These are phyloP conservation scores for Gymnarchus niloticus DNA, from an alignment of 2,113 vertebrate genomes.

Conservation along the genomic window DNA sequence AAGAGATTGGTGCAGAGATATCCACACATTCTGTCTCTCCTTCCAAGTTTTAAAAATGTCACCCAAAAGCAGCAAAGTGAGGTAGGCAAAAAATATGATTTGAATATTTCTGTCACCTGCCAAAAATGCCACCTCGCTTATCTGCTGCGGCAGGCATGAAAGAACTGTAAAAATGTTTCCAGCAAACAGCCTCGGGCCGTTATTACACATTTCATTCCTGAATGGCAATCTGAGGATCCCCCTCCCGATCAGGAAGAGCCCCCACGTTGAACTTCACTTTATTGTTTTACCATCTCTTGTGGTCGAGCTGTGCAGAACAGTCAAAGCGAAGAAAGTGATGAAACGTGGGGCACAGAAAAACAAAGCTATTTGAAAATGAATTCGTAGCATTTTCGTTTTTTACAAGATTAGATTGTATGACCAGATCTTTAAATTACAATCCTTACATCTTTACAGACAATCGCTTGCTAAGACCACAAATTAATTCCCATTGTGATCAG, in stretches of 20 bases:
- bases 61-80: slow-evolving; percentile 32
- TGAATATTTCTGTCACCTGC: neutral
- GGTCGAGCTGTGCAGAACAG: neutral
- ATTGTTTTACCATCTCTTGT: neutral
- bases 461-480: neutral
- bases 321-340: neutral
- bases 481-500: neutral
- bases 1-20: neutral
- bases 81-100: slow-evolving; percentile 22
- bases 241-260: neutral
- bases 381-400: neutral
- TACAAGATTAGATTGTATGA: too few relatives aligned
- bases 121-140: neutral
- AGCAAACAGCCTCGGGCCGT: neutral
- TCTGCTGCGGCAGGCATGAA: neutral
- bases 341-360: neutral
- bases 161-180: neutral
- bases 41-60: slow-evolving; percentile 22
- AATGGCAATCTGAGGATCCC: neutral
- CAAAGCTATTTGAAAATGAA: neutral
- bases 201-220: neutral
- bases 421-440: neutral
- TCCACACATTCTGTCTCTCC: slow-evolving; percentile 34
- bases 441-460: neutral
- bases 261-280: neutral